A percentile compares a stretch with the other conserved stretches of the same genome.
Conservation (phyloP, 2,797 vertebrate species). For the Helarctos malayanus region DNA sequence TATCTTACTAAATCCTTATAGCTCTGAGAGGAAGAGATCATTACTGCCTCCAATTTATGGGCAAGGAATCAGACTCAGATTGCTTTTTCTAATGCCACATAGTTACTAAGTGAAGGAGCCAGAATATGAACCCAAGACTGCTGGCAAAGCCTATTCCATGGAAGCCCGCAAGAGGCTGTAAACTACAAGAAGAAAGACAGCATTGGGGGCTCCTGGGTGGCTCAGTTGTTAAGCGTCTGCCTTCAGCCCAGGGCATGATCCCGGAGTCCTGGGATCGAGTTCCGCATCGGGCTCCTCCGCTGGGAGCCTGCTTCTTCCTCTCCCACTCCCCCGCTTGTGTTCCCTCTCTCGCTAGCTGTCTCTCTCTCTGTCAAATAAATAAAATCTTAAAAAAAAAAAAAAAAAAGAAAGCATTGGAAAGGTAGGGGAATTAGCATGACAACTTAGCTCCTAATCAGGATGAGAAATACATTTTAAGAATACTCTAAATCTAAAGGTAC, state of each 20-base stretch:
- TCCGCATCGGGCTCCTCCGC: too few relatives aligned
- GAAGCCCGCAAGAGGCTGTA: not conserved
- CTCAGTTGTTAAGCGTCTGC: too few relatives aligned
- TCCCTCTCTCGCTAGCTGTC: too few relatives aligned
- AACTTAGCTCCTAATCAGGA: not conserved
- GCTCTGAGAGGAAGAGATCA: not conserved
- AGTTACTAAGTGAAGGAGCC: not conserved
- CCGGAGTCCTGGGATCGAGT: too few relatives aligned
- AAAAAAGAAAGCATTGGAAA: not conserved
- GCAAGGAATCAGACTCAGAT: not conserved
- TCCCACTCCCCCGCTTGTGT: too few relatives aligned
- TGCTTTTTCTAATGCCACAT: not conserved
- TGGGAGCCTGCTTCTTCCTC: too few relatives aligned
- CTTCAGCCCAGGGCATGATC: too few relatives aligned
- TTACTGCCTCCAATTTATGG: not conserved
- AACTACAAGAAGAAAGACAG: not conserved
- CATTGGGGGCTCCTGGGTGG: not conserved
- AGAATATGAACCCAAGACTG: not conserved
- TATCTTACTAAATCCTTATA: conserved; percentile 16
- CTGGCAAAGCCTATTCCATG: not conserved
- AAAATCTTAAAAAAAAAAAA: not conserved
- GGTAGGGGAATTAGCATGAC: not conserved
- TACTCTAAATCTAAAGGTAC: not conserved
- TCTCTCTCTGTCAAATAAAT: too few relatives aligned
- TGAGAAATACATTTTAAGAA: not conserved